phyloP scores from a whole-genome alignment of 2,888 invertebrate genomes.

The Pegoplata infirma region DNA sequence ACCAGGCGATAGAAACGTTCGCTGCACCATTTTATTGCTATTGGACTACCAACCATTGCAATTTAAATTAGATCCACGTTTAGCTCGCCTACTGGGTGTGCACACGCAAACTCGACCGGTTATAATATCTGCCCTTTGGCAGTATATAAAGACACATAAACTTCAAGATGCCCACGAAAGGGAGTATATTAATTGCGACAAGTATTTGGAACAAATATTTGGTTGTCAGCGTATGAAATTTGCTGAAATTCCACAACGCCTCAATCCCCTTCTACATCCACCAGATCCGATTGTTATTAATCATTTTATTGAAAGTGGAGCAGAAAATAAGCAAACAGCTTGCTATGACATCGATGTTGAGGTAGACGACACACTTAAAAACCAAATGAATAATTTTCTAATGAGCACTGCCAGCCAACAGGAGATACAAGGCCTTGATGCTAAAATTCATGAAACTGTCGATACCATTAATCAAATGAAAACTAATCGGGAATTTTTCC shows the following conservation, averaged over 20 bases:
- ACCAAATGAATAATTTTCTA: slow-evolving; percentile 98
- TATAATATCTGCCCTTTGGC: slow-evolving; percentile 99
- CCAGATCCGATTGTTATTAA: slow-evolving; percentile 99
- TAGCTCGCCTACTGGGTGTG: slow-evolving; percentile 96
- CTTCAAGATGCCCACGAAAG: slow-evolving; percentile 93
- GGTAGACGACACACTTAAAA: slow-evolving; percentile 97
- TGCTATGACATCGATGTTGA: slow-evolving; percentile 99
- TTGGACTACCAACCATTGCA: slow-evolving; percentile 99
- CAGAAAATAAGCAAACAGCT: slow-evolving; percentile 98
- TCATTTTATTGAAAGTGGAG: slow-evolving; percentile 96
- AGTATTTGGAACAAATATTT: slow-evolving; percentile 98
- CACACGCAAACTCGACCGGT: slow-evolving; percentile 98
- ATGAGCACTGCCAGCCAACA: slow-evolving; percentile 97
- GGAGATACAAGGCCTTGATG: slow-evolving; percentile 96
- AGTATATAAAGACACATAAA: slow-evolving; percentile 98
- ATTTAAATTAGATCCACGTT: slow-evolving; percentile 97
- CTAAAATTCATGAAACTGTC: slow-evolving; percentile 99
- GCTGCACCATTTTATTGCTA: slow-evolving; percentile 97
- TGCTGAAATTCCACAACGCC: slow-evolving; percentile 97
- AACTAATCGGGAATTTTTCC: slow-evolving; percentile 98
- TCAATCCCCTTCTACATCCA: slow-evolving; percentile 95
- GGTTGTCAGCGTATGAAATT: slow-evolving; percentile 96
- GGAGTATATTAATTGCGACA: slow-evolving; percentile 97
- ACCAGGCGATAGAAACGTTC: slow-evolving; percentile 98
- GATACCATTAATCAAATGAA: slow-evolving; percentile 99